Evolutionary conservation across 2,888 invertebrate genomes (phyloP).

Genomic region (Philaethria dido): DNA sequence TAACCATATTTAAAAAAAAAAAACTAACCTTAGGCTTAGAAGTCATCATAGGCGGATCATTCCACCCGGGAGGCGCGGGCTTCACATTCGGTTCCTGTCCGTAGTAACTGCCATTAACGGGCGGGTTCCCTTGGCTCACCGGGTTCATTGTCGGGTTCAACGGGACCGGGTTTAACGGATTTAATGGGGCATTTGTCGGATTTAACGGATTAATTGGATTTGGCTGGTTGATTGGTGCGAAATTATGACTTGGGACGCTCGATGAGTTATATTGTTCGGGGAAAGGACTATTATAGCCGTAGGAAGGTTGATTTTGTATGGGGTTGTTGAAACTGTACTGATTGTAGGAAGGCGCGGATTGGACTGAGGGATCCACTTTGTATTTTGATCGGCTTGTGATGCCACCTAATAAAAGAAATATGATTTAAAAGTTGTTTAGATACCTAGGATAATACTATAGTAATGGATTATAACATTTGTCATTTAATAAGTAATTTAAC

Average conservation of each 20-base stretch:
- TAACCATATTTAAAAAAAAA: neutral
- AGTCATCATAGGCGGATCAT: slow-evolving; percentile 90
- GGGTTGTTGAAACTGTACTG: slow-evolving; percentile 74
- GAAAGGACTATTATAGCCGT: slow-evolving; percentile 66
- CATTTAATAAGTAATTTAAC: too few relatives aligned
- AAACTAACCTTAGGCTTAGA: slow-evolving; percentile 76
- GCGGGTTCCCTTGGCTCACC: neutral
- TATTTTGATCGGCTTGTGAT: slow-evolving; percentile 88
- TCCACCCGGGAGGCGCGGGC: slow-evolving; percentile 90
- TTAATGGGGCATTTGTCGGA: slow-evolving; percentile 48
- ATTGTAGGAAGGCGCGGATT: slow-evolving; percentile 83
- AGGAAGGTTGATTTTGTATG: slow-evolving; percentile 54
- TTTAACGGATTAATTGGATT: slow-evolving; percentile 46
- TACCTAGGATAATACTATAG: too few relatives aligned
- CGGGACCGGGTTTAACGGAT: slow-evolving; percentile 41
- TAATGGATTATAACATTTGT: too few relatives aligned
- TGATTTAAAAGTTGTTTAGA: too few relatives aligned
- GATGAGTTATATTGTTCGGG: slow-evolving; percentile 65
- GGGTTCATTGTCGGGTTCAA: slow-evolving; percentile 29
- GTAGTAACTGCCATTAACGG: slow-evolving; percentile 60
- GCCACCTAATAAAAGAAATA: too few relatives aligned
- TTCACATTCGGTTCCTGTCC: slow-evolving; percentile 48
- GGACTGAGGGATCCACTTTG: slow-evolving; percentile 92
- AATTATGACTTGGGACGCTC: slow-evolving; percentile 56
- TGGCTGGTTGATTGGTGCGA: slow-evolving; percentile 49